Conservation (phyloP, 2,113 vertebrate species). For the Rhegmatorhina hoffmannsi region DNA sequence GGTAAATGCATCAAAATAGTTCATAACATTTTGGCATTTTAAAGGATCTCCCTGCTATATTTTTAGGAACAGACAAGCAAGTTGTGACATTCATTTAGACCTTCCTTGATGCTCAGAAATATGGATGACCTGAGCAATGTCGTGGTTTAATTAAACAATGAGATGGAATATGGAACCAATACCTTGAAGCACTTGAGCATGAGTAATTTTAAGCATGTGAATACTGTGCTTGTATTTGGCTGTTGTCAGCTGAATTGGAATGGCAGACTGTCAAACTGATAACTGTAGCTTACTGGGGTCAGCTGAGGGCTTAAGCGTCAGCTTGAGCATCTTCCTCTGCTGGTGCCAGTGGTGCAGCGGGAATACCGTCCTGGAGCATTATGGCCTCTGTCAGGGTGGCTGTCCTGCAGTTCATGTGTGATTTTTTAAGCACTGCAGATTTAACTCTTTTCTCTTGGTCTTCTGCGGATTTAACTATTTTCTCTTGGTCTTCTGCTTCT, state of each 20-base stretch:
- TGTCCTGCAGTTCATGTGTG: background rate
- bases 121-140: accelerated
- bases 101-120: background rate
- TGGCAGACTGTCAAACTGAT: conserved; percentile 29
- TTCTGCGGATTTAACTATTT: background rate
- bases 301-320: conserved; percentile 3
- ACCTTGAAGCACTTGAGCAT: conserved; percentile 14
- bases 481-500: background rate
- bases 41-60: background rate
- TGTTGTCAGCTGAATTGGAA: conserved; percentile 47
- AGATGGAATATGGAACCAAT: background rate
- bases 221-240: conserved; percentile 1
- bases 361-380: background rate
- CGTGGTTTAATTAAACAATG: background rate
- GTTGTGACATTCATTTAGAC: background rate
- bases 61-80: background rate
- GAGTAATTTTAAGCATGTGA: conserved; percentile 46
- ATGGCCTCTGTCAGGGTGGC: background rate
- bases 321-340: background rate
- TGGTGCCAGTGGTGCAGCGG: background rate
- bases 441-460: background rate
- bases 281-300: background rate
- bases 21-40: background rate
- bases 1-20: background rate
- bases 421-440: background rate